These are phyloP conservation scores for Nothoprocta pentlandii DNA, from an alignment of 2,113 vertebrate genomes.

Conservation along the genomic window DNA sequence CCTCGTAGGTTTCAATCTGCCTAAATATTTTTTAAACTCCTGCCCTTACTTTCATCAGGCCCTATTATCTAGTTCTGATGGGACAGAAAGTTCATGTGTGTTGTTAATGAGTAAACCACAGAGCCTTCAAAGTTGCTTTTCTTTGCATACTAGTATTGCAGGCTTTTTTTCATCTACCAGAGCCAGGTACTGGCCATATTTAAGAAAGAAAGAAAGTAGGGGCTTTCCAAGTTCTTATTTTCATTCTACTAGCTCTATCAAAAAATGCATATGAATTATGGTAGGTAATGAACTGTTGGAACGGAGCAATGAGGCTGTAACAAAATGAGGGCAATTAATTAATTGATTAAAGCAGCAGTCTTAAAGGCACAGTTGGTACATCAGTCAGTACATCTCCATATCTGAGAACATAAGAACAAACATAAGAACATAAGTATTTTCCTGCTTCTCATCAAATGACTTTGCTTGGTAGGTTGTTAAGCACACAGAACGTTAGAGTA, in stretches of 20 bases:
- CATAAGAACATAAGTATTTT: too few relatives aligned
- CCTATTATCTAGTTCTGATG: not conserved
- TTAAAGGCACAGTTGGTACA: not conserved
- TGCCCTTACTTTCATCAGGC: not conserved
- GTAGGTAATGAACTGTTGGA: not conserved
- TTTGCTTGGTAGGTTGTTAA: conserved; percentile 1
- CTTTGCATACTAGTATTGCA: not conserved
- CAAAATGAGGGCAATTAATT: not conserved
- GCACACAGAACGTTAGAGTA: not conserved
- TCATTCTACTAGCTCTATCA: not conserved
- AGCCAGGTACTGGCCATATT: not conserved
- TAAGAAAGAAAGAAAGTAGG: not conserved
- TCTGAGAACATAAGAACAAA: not conserved
- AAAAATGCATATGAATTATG: not conserved
- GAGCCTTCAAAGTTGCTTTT: not conserved
- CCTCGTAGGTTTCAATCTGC: not conserved
- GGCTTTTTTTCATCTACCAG: not conserved
- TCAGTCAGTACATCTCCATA: not conserved
- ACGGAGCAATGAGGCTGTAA: not conserved
- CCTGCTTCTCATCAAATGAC: not conserved
- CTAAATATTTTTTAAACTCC: not conserved
- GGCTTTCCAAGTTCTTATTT: not conserved
- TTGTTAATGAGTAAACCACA: not conserved
- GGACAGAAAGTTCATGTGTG: not conserved
- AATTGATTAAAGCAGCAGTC: not conserved